A percentile compares a stretch with the other conserved stretches of the same genome.
Conservation (phyloP, 2,797 vertebrate genomes). For the Strix occidentalis region DNA sequence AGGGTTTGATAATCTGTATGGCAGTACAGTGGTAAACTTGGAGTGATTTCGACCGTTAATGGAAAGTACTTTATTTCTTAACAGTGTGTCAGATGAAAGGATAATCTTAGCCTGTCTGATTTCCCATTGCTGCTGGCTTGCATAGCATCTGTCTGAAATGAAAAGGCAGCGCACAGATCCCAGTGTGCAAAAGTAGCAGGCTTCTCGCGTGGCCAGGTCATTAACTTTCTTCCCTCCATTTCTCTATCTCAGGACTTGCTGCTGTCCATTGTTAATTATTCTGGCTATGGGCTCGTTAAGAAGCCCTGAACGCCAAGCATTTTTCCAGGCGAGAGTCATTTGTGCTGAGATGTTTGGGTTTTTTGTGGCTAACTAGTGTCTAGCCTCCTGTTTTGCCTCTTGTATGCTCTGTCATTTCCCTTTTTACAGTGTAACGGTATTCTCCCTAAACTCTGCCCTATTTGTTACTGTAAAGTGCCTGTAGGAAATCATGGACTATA, state of each 20-base stretch:
- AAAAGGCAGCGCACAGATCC: background rate
- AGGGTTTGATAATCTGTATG: background rate
- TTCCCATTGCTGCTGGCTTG: slow-evolving; percentile 10
- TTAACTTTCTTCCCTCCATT: slow-evolving; percentile 39
- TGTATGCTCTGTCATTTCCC: background rate
- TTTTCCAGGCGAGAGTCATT: background rate
- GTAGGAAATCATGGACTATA: background rate
- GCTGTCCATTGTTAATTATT: background rate
- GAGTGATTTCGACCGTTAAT: background rate
- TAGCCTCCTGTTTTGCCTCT: background rate
- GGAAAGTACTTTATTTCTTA: background rate
- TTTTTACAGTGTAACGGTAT: background rate
- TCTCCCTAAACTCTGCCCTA: background rate
- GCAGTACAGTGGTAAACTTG: background rate
- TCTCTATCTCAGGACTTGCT: background rate
- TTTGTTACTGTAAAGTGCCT: background rate
- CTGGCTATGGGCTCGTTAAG: background rate
- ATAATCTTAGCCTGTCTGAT: background rate
- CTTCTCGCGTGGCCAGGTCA: background rate
- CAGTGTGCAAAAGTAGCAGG: background rate
- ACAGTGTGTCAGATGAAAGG: background rate
- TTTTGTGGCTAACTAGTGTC: background rate
- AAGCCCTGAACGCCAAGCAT: background rate
- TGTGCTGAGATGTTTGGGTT: background rate
- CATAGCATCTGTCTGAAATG: background rate